A percentile compares a stretch with the other conserved stretches of the same genome.
Evolutionary conservation across 2,888 invertebrate genomes (phyloP).

Genomic region (Pyrgus malvae): DNA sequence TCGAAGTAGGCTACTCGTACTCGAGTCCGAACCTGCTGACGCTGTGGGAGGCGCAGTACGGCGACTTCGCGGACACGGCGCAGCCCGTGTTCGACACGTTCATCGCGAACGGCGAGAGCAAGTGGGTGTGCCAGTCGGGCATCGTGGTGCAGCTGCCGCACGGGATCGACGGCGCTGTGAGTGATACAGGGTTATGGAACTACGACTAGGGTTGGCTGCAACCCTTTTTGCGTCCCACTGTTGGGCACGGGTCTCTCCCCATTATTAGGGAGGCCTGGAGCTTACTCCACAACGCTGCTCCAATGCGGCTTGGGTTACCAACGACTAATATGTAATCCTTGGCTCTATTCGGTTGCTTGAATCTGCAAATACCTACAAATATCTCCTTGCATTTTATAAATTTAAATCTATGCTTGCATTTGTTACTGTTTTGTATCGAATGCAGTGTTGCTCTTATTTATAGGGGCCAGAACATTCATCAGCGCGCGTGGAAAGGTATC

Average conservation of each 20-base stretch:
- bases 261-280: too few relatives aligned
- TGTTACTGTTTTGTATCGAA: too few relatives aligned
- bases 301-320: too few relatives aligned
- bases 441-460: background rate
- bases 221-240: too few relatives aligned
- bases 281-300: too few relatives aligned
- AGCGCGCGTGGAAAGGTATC: constrained; percentile 85
- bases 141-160: constrained; percentile 91
- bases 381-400: too few relatives aligned
- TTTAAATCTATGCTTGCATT: too few relatives aligned
- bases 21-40: constrained; percentile 87
- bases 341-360: too few relatives aligned
- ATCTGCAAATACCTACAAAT: too few relatives aligned
- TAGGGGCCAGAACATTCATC: constrained; percentile 88
- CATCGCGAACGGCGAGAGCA: constrained; percentile 86
- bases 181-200: constrained; percentile 42
- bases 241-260: too few relatives aligned
- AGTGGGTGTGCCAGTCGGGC: constrained; percentile 92
- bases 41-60: constrained; percentile 94
- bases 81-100: constrained; percentile 85
- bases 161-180: constrained; percentile 87
- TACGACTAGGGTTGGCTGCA: too few relatives aligned
- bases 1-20: constrained; percentile 91
- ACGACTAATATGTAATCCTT: too few relatives aligned
- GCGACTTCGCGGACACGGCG: constrained; percentile 90